Conservation (phyloP, 2,888 invertebrate genomes). For the Caradrina clavipalpis region DNA sequence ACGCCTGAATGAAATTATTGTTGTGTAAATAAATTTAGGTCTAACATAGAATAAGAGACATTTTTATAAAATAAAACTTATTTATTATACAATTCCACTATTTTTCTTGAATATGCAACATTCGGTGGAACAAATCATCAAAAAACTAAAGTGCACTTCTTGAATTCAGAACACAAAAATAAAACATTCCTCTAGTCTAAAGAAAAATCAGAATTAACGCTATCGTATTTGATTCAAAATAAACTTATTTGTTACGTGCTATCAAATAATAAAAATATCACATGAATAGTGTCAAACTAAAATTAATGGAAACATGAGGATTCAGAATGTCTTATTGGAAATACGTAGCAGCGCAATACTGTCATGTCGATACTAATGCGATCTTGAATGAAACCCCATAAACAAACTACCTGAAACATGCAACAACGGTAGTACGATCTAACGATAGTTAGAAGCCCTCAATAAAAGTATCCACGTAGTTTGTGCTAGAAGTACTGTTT, state of each 20-base stretch:
- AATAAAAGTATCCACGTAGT: constrained; percentile 10
- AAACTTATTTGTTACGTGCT: constrained; percentile 48
- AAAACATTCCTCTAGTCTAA: constrained; percentile 51
- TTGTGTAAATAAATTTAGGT: constrained; percentile 83
- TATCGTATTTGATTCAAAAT: constrained; percentile 56
- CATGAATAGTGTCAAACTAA: constrained; percentile 65
- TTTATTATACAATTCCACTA: constrained; percentile 81
- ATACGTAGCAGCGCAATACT: constrained; percentile 37
- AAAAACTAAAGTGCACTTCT: constrained; percentile 60
- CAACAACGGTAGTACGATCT: not conserved
- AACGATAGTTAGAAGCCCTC: constrained; percentile 1
- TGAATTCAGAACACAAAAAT: constrained; percentile 64
- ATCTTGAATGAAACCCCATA: constrained; percentile 10
- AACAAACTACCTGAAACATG: constrained; percentile 16
- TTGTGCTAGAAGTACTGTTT: constrained; percentile 8
- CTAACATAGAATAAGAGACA: constrained; percentile 80
- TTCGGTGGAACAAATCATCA: constrained; percentile 60
- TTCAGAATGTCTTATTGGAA: constrained; percentile 44
- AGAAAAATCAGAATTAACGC: constrained; percentile 47
- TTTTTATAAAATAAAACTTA: constrained; percentile 85
- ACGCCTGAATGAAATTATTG: constrained; percentile 66
- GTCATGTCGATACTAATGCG: constrained; percentile 9
- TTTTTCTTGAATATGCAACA: constrained; percentile 55
- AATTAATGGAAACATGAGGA: constrained; percentile 57
- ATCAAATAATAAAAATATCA: constrained; percentile 67